phyloP scores from a whole-genome alignment of 2,888 invertebrate genomes.

The Polyommatus iphigenia region DNA sequence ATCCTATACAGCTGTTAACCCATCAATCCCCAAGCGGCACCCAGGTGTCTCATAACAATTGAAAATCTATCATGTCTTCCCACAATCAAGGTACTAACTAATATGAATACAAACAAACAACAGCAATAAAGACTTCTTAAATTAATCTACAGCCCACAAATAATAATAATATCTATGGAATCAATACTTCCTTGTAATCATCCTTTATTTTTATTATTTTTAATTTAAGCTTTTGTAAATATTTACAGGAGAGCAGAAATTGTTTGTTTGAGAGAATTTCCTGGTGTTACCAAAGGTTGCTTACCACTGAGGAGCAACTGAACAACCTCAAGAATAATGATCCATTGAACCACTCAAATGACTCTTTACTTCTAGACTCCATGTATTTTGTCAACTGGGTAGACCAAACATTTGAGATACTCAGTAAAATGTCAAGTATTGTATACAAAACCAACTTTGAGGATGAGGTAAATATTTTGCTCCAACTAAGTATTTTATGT shows the following conservation, averaged over 20 bases:
- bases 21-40: no score
- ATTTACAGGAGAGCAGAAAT: slow-evolving; percentile 62
- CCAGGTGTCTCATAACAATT: no score
- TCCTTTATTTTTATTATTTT: background rate
- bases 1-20: no score
- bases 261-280: slow-evolving; percentile 63
- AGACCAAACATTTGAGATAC: slow-evolving; percentile 69
- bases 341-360: slow-evolving; percentile 44
- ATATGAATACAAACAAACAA: no score
- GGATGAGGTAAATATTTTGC: slow-evolving; percentile 50
- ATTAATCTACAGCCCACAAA: no score
- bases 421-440: slow-evolving; percentile 57
- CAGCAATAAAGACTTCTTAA: no score
- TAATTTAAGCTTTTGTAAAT: background rate
- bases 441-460: slow-evolving; percentile 61
- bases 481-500: background rate
- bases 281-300: slow-evolving; percentile 64
- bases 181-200: no score
- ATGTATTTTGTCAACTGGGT: slow-evolving; percentile 77
- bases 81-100: no score
- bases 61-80: no score
- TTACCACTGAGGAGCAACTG: slow-evolving; percentile 52
- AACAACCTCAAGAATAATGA: slow-evolving; percentile 42
- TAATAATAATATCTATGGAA: no score
- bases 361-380: slow-evolving; percentile 53